A percentile compares a stretch with the other conserved stretches of the same genome.
These are phyloP conservation scores for Formicarius rufipectus DNA, from an alignment of 2,113 vertebrate genomes.

Conservation along the genomic window DNA sequence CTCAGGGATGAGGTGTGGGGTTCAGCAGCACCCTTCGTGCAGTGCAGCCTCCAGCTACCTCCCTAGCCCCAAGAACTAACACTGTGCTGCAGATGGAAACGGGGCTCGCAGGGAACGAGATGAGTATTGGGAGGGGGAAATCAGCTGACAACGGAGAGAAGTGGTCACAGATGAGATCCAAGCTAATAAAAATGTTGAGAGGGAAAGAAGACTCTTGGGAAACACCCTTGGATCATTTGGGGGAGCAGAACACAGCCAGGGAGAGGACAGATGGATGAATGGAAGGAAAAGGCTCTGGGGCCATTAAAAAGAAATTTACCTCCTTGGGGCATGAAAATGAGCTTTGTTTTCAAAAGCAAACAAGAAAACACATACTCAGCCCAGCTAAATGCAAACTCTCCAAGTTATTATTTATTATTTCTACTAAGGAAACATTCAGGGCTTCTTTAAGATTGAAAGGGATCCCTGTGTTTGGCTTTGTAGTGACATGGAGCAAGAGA, in stretches of 20 bases:
- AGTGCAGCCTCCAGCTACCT: not conserved
- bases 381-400: not conserved
- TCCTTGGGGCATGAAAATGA: not conserved
- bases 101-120: not conserved
- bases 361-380: slow-evolving; percentile 44
- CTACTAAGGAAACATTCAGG: slow-evolving; percentile 18
- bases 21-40: not conserved
- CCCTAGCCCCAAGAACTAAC: not conserved
- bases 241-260: not conserved
- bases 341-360: slow-evolving; percentile 43
- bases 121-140: not conserved
- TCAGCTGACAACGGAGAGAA: not conserved
- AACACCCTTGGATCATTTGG: rapidly evolving
- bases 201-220: not conserved
- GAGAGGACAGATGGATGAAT: not conserved
- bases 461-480: slow-evolving; percentile 22
- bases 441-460: not conserved
- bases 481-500: slow-evolving; percentile 13
- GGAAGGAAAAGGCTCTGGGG: not conserved
- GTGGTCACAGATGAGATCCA: not conserved
- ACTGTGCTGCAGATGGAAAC: not conserved
- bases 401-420: slow-evolving; percentile 53
- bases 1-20: not conserved
- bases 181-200: not conserved
- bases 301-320: not conserved